A percentile compares a stretch with the other conserved stretches of the same genome.
phyloP scores from a whole-genome alignment of 2,888 invertebrate genomes.

The Leuctra nigra region DNA sequence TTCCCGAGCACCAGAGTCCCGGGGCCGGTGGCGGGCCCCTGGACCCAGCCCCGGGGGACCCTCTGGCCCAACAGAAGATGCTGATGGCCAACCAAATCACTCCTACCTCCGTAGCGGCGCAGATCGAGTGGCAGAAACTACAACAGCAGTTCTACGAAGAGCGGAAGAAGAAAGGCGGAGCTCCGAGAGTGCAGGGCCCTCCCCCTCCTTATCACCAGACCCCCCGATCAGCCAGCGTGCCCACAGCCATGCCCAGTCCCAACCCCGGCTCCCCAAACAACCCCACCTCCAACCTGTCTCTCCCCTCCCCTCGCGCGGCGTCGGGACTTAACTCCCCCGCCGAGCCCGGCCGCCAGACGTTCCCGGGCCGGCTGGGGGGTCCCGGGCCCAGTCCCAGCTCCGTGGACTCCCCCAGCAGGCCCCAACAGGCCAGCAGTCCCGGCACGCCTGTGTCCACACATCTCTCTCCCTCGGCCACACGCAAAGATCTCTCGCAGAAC shows the following conservation, averaged over 20 bases:
- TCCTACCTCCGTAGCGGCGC: constrained; percentile 46
- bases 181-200: constrained; percentile 53
- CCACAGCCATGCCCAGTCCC: constrained; percentile 65
- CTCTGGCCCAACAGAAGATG: constrained; percentile 23
- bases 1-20: constrained; percentile 62
- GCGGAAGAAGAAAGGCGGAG: constrained; percentile 49
- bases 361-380: constrained; percentile 32
- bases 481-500: constrained; percentile 35
- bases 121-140: constrained; percentile 86
- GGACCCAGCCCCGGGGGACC: neutral
- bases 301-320: constrained; percentile 66
- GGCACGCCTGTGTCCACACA: constrained; percentile 62
- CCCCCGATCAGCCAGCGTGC: constrained; percentile 64
- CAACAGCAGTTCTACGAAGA: constrained; percentile 81
- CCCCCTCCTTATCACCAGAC: constrained; percentile 72
- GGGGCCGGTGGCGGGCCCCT: constrained; percentile 27
- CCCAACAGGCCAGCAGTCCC: constrained; percentile 60
- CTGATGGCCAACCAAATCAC: constrained; percentile 25
- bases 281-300: constrained; percentile 60
- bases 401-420: constrained; percentile 39
- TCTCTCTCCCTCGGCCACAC: constrained; percentile 50
- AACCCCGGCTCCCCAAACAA: constrained; percentile 67
- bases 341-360: constrained; percentile 49
- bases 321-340: constrained; percentile 64
- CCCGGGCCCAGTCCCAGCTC: constrained; percentile 50